These are phyloP conservation scores for Cryptophagus acutangulus DNA, from an alignment of 2,888 invertebrate genomes.

Conservation along the genomic window DNA sequence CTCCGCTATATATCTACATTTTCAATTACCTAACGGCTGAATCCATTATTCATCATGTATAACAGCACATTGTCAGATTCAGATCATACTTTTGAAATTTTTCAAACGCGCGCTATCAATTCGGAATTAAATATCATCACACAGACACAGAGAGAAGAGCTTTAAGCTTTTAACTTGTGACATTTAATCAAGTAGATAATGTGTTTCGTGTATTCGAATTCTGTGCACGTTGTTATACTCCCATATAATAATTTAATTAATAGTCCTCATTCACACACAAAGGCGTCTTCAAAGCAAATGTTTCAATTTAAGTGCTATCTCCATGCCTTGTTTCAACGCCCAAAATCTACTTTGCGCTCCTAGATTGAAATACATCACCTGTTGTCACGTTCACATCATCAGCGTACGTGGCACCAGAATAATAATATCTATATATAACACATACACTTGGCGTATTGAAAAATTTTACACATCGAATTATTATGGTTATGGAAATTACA, in stretches of 20 bases:
- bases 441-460: neutral
- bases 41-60: conserved; percentile 5
- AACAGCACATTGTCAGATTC: conserved; percentile 3
- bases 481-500: too few relatives aligned
- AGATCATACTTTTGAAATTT: neutral
- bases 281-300: conserved; percentile 19
- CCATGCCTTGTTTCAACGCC: conserved; percentile 7
- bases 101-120: neutral
- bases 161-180: conserved; percentile 19
- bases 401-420: conserved; percentile 3
- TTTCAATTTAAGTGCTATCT: conserved; percentile 18
- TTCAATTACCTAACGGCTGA: neutral
- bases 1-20: neutral
- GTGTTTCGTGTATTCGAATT: conserved; percentile 24
- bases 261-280: conserved; percentile 20
- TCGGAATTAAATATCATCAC: neutral
- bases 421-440: conserved; percentile 4
- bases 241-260: conserved; percentile 29
- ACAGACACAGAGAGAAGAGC: too few relatives aligned
- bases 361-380: conserved; percentile 16
- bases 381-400: conserved; percentile 14
- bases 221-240: conserved; percentile 10
- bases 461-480: too few relatives aligned
- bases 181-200: conserved; percentile 28
- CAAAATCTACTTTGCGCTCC: conserved; percentile 9